A percentile compares a stretch with the other conserved stretches of the same genome.
Evolutionary conservation across 2,888 invertebrate species (phyloP).

Genomic region (Tetranychus truncatus): DNA sequence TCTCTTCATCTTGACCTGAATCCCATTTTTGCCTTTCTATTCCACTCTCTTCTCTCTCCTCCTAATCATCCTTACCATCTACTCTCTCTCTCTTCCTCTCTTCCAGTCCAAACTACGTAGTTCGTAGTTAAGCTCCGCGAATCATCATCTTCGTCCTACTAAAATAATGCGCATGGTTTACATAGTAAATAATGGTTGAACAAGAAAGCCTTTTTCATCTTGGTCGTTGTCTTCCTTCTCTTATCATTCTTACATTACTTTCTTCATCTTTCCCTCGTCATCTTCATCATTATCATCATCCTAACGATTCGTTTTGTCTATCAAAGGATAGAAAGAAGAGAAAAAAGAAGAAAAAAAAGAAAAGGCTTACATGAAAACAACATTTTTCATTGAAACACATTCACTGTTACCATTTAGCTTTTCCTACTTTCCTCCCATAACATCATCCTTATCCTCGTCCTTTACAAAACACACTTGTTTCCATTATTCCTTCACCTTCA

Average conservation of each 20-base stretch:
- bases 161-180: background rate
- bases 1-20: background rate
- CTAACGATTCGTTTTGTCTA: background rate
- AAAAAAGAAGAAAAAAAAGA: background rate
- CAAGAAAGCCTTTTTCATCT: background rate
- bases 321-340: background rate
- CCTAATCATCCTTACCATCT: background rate
- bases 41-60: background rate
- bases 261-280: background rate
- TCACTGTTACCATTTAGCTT: background rate
- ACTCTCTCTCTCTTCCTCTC: background rate
- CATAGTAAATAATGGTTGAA: background rate
- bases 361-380: background rate
- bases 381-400: background rate
- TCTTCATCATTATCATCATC: background rate
- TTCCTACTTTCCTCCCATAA: background rate
- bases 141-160: background rate
- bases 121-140: background rate
- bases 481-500: background rate
- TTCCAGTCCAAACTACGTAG: too few species aligned
- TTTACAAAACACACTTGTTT: too few species aligned
- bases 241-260: background rate
- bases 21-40: background rate
- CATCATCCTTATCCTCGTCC: too few species aligned
- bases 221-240: background rate